Percentiles rank a stretch among this genome's conserved stretches.
phyloP scores from a whole-genome alignment of 2,113 vertebrate species.

The Cygnus buccinator region DNA sequence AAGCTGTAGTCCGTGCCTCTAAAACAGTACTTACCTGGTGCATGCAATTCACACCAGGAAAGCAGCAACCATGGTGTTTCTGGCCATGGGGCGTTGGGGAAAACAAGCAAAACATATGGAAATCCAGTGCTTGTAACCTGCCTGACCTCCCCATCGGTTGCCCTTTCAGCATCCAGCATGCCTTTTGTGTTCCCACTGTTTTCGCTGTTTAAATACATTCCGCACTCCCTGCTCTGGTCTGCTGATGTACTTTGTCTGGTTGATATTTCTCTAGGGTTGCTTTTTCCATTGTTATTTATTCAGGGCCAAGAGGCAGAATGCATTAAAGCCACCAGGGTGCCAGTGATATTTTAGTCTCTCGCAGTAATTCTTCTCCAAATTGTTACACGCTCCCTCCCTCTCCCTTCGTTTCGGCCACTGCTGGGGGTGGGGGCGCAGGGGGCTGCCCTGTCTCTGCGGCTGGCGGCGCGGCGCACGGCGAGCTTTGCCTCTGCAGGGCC shows the following conservation, averaged over 20 bases:
- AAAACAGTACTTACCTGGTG: not conserved
- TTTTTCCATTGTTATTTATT: slow-evolving; percentile 49
- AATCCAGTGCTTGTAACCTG: accelerated
- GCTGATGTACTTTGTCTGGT: slow-evolving; percentile 55
- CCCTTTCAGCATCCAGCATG: not conserved
- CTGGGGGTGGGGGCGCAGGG: not conserved
- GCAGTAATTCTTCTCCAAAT: not conserved
- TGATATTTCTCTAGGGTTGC: slow-evolving; percentile 59
- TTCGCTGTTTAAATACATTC: slow-evolving; percentile 42
- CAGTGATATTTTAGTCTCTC: slow-evolving; percentile 11
- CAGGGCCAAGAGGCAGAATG: slow-evolving; percentile 55
- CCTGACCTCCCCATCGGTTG: not conserved
- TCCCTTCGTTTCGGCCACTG: not conserved
- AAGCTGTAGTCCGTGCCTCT: not conserved
- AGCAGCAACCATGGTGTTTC: not conserved
- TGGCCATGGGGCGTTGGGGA: not conserved
- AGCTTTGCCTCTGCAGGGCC: not conserved
- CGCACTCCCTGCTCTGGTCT: slow-evolving; percentile 40
- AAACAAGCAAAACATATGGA: not conserved
- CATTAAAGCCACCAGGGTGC: slow-evolving; percentile 18
- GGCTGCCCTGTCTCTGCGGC: not conserved
- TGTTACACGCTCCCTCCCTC: not conserved
- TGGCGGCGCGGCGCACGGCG: accelerated
- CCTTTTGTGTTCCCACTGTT: slow-evolving; percentile 42
- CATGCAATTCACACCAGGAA: not conserved